Base-by-base conservation (phyloP, 2,888 invertebrate genomes). In the Glaucopsyche alexis region DNA sequence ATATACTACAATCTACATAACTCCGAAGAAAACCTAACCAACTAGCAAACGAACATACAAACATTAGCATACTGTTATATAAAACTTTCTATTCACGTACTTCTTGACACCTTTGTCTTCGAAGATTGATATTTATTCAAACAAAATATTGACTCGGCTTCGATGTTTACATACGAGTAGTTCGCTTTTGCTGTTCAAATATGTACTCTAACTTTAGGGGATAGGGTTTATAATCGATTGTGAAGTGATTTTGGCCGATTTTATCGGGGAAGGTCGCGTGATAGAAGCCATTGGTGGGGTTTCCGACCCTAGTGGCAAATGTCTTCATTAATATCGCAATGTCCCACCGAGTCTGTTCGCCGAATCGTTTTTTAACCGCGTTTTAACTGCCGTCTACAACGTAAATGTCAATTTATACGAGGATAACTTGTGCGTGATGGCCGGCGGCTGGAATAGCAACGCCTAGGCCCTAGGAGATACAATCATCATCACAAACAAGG, bases 231-330 rank as follows among this genome's bases (percentile, higher is more conserved):
- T 14, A 52, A 52, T 67, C 11, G 29, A 42, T 66, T 67, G 7
- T 1, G 19, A 14, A 11, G 52, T 65, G 42, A 50, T 49, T 50
- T 66, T 75, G 72, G 74, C 71, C 75, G 73, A 74, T 75, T 72
- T 69, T 75, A 67, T 64, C 77, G 73, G 71, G 66, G 75, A 75
- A 16, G 80, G 79, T 84, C 80, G 84, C 85, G 85, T 85, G 85
- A 80, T 81, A 79, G 75, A 81, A 82, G 78, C 80, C 77, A 82
- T 84, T 81, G 80, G 79, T 79, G 75, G 29, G 78, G 77, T 76
- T 74, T 75, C 70, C 72, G 71, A 64, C 45, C 75, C 69, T 52
- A 74, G 74, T 73, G 76, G 75, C 71, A 75, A 83, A 84, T 81
- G 82, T 81, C 83, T 85, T 82, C 79, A 84, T 84, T 83, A 77